Base-by-base conservation (phyloP, 2,113 vertebrate species). In the Fulica atra region DNA sequence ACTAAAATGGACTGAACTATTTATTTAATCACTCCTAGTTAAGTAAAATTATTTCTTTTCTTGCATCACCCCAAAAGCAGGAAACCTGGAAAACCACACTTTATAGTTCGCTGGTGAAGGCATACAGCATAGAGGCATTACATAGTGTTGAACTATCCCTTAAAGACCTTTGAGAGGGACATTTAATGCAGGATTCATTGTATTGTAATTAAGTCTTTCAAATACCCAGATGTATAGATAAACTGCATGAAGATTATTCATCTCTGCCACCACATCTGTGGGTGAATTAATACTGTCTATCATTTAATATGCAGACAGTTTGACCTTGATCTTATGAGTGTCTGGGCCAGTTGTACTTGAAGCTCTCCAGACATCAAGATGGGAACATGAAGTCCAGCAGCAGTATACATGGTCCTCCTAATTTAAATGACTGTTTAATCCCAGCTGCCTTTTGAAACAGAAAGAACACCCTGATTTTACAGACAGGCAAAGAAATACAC, bases 301-400 rank as follows among this genome's bases (percentile, higher is more conserved):
- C 94, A 64, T 91, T 94, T 91, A 86, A 82, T 81, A 80, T 83
- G 69, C 82, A 72, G 92, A 72, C 74, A 86, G 64, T 46, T 83
- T 92, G 91, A 78, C 96, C 96, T 97, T 97, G 96, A 87, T 91
- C 89, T 95, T 85, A 77, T 69, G 40, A 84, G 44, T 24, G 91
- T 70, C 86, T 86, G 93, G 90, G 86, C 40, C 93, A 86, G 76
- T 24, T 28, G 28, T 69, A 50, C 80, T 57, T 87, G 85, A 66
- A 70, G 78, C n/a, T 51, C 51, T 90, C 84, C 81, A 96, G 93
- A 92, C 42, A 68, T 69, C 89, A 96, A 78, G 69, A 61, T 28
- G 42, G 57, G 76, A 96, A 97, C 68, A 89, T 3, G 4, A 40
- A 78, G 84, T 93, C 90, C 95, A 78, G 53, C 82, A 57, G 59